A percentile compares a stretch with the other conserved stretches of the same genome.
phyloP scores from a whole-genome alignment of 2,888 invertebrate genomes.

The Julus scanicus region DNA sequence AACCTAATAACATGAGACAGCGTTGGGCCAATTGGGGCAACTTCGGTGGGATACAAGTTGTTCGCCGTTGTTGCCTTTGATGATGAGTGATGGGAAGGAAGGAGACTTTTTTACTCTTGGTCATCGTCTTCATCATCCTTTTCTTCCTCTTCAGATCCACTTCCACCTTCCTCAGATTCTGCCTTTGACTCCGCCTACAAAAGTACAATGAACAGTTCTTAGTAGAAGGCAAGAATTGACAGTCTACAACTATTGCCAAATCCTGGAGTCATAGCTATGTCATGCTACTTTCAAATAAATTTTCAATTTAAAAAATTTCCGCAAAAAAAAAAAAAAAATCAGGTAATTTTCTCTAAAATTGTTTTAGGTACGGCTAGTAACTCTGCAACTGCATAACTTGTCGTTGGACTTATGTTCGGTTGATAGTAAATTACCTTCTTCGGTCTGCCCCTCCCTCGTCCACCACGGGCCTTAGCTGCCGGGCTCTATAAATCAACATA shows the following conservation, averaged over 20 bases:
- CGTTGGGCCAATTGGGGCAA: background rate
- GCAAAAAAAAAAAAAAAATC: too few relatives aligned
- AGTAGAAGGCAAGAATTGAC: too few relatives aligned
- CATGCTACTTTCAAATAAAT: too few relatives aligned
- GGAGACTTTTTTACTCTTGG: slow-evolving; percentile 34
- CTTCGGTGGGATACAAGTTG: background rate
- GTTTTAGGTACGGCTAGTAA: too few relatives aligned
- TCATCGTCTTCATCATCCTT: slow-evolving; percentile 52
- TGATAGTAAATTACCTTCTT: slow-evolving; percentile 62
- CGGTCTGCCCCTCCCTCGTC: slow-evolving; percentile 68
- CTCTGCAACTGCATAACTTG: too few relatives aligned
- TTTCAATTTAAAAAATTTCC: too few relatives aligned
- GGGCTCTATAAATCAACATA: slow-evolving; percentile 10
- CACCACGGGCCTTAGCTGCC: slow-evolving; percentile 61
- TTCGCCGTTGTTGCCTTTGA: slow-evolving; percentile 4
- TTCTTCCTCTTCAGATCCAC: slow-evolving; percentile 47
- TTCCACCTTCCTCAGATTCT: slow-evolving; percentile 53
- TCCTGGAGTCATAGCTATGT: too few relatives aligned
- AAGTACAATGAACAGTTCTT: background rate
- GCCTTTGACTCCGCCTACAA: background rate
- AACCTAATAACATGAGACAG: slow-evolving; percentile 20
- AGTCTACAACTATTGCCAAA: too few relatives aligned
- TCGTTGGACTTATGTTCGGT: background rate
- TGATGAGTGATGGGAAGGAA: background rate
- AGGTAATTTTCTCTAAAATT: too few relatives aligned